A percentile compares a stretch with the other conserved stretches of the same genome.
Conservation (phyloP, 2,113 vertebrate species). For the Odocoileus virginianus region DNA sequence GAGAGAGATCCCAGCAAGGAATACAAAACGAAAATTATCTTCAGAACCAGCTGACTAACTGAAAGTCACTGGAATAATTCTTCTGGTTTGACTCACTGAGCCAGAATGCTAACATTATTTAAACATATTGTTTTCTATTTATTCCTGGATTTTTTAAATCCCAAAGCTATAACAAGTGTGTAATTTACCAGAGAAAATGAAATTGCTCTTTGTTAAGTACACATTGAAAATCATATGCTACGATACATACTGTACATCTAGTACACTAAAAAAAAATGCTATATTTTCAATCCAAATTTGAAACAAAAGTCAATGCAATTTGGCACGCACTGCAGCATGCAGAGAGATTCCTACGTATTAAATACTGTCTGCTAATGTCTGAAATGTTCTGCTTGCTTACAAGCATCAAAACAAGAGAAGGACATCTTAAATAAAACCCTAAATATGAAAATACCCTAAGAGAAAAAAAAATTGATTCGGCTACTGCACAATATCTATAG, state of each 20-base stretch:
- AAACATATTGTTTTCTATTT: slow-evolving; percentile 63
- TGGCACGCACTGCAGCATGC: not conserved
- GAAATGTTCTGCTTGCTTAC: slow-evolving; percentile 6
- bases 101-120: slow-evolving; percentile 50
- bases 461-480: not conserved
- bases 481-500: not conserved
- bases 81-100: slow-evolving; percentile 43
- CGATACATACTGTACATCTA: slow-evolving; percentile 26
- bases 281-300: slow-evolving; percentile 51
- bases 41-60: slow-evolving; percentile 24
- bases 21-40: not conserved
- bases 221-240: slow-evolving; percentile 56
- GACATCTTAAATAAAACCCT: not conserved
- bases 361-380: not conserved
- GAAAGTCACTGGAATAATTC: not conserved
- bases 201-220: slow-evolving; percentile 66
- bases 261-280: slow-evolving; percentile 32
- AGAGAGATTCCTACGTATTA: not conserved
- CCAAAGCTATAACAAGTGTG: slow-evolving; percentile 51
- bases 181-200: slow-evolving; percentile 66
- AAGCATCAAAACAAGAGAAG: slow-evolving; percentile 13
- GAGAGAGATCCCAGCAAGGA: not conserved
- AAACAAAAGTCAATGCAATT: slow-evolving; percentile 44
- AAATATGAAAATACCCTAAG: not conserved
- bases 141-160: slow-evolving; percentile 32